Conservation (phyloP, 2,113 vertebrate genomes). For the Coturnix japonica region DNA sequence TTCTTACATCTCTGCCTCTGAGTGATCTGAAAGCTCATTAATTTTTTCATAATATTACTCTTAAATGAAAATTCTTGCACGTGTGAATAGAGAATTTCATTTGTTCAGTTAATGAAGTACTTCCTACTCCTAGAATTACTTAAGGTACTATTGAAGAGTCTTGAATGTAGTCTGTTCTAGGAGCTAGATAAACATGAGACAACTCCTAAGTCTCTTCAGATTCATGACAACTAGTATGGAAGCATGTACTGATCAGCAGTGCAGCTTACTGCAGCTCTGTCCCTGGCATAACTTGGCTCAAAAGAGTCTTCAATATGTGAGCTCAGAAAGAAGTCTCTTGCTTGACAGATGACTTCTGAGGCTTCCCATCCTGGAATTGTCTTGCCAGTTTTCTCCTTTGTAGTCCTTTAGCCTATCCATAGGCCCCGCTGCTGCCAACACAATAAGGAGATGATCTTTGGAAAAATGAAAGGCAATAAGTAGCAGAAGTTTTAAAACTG, state of each 20-base stretch:
- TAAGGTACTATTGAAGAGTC: neutral
- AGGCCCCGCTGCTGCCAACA: fast-evolving
- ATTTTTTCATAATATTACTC: neutral
- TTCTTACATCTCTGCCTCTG: neutral
- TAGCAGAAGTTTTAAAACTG: neutral
- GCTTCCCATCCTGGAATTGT: neutral
- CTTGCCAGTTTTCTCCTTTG: neutral
- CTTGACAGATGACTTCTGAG: neutral
- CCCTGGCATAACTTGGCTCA: neutral
- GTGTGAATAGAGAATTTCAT: neutral
- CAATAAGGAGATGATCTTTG: neutral
- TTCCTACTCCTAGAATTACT: neutral
- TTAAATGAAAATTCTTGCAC: neutral
- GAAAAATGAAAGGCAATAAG: neutral
- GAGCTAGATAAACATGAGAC: neutral
- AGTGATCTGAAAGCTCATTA: neutral
- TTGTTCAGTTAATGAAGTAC: neutral
- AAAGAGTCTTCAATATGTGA: neutral
- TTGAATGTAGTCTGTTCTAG: neutral
- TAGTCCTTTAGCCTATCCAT: neutral
- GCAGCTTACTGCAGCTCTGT: neutral
- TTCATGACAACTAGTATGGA: neutral
- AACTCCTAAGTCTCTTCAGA: neutral
- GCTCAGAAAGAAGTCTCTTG: neutral
- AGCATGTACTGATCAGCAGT: neutral